These are phyloP conservation scores for Thrips palmi DNA, from an alignment of 1,140 invertebrate species.

Conservation along the genomic window DNA sequence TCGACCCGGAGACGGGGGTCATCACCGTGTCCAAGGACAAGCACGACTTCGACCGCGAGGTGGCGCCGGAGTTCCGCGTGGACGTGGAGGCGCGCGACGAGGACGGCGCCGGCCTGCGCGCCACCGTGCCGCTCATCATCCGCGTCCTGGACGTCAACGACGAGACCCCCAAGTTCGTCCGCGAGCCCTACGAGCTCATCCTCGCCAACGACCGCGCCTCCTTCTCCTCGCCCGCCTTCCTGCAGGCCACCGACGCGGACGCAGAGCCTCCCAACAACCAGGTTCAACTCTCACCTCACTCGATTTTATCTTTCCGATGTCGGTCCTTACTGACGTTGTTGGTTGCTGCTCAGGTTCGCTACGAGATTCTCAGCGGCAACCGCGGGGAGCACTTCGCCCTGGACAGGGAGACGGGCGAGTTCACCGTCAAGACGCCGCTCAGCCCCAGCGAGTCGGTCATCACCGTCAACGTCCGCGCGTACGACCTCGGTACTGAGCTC, in stretches of 20 bases:
- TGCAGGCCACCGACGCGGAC: constrained; percentile 57
- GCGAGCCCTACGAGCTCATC: constrained; percentile 61
- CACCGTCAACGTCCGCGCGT: constrained; percentile 48
- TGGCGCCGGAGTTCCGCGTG: constrained; percentile 50
- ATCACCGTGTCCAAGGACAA: constrained; percentile 58
- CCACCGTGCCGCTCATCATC: constrained; percentile 49
- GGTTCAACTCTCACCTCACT: no score
- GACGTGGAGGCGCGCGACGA: constrained; percentile 72
- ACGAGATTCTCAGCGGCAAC: constrained; percentile 65
- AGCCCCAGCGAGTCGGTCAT: constrained; percentile 15
- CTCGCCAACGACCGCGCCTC: constrained; percentile 48
- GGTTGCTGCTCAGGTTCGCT: no score
- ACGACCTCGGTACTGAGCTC: constrained; percentile 51
- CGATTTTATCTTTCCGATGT: no score
- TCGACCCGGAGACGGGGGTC: constrained; percentile 59
- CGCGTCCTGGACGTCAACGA: constrained; percentile 73
- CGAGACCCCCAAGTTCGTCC: constrained; percentile 64
- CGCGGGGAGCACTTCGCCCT: constrained; percentile 61
- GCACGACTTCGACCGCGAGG: constrained; percentile 66
- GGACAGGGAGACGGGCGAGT: constrained; percentile 39
- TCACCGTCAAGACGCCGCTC: constrained; percentile 14
- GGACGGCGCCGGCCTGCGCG: constrained; percentile 55
- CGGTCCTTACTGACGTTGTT: no score
- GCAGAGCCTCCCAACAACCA: constrained; percentile 70
- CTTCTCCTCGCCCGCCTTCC: constrained; percentile 47